Evolutionary conservation across 2,797 vertebrate genomes (phyloP).

Genomic region (Austrolebias charrua): DNA sequence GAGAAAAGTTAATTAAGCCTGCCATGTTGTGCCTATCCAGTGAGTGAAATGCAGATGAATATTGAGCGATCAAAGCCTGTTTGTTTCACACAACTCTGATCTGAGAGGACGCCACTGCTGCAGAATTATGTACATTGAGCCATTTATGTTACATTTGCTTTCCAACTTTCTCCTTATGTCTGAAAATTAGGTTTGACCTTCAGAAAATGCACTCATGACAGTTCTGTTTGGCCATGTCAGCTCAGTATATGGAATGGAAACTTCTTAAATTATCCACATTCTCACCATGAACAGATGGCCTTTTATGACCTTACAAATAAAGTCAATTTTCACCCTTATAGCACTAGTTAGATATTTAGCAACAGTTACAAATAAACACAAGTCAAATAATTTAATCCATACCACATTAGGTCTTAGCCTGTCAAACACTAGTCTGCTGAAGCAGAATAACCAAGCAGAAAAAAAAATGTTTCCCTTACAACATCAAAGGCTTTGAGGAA

Average conservation of each 20-base stretch:
- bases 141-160: too few species aligned
- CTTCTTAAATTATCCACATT: slow-evolving; percentile 29
- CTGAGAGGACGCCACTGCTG: slow-evolving; percentile 90
- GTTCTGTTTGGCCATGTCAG: slow-evolving; percentile 86
- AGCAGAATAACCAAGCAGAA: slow-evolving; percentile 7
- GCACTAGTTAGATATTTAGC: slow-evolving; percentile 8
- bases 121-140: slow-evolving; percentile 67
- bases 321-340: slow-evolving; percentile 52
- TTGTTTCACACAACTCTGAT: slow-evolving; percentile 88
- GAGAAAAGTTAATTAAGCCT: slow-evolving; percentile 99
- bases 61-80: slow-evolving; percentile 96
- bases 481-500: slow-evolving; percentile 61
- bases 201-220: slow-evolving; percentile 80
- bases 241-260: slow-evolving; percentile 70
- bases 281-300: too few species aligned
- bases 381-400: slow-evolving; percentile 26
- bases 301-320: slow-evolving; percentile 40
- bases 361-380: slow-evolving; percentile 7
- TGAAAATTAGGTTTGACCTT: too few species aligned
- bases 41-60: slow-evolving; percentile 98
- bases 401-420: slow-evolving; percentile 34
- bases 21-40: slow-evolving; percentile 98
- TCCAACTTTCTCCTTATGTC: too few species aligned
- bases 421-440: slow-evolving; percentile 36
- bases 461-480: slow-evolving; percentile 43